Conservation (phyloP, 2,888 invertebrate genomes). For the Tubulanus polymorphus region DNA sequence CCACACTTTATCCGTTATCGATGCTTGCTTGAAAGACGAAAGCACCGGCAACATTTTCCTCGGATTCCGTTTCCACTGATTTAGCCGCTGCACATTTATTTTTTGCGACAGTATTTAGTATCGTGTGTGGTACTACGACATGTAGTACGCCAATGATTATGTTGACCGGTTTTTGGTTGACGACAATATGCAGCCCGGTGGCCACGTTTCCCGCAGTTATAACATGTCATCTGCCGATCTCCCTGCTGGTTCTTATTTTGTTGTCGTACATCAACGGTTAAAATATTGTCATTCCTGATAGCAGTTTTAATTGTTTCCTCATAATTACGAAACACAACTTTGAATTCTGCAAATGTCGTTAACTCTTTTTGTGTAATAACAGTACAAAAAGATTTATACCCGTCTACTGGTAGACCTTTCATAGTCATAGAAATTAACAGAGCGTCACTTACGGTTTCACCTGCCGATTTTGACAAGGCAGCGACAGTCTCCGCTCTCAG, state of each 20-base stretch:
- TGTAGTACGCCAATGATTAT: no score
- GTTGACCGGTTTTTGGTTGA: no score
- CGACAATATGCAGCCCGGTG: no score
- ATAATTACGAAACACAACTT: slow-evolving; percentile 13
- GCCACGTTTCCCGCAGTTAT: no score
- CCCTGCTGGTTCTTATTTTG: no score
- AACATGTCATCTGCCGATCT: no score
- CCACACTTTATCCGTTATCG: no score
- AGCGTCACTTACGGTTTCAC: slow-evolving; percentile 13
- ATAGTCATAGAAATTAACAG: slow-evolving; percentile 13
- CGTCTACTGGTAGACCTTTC: slow-evolving; percentile 12
- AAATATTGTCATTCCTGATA: background rate
- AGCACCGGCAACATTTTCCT: background rate
- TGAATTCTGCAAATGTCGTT: slow-evolving; percentile 11
- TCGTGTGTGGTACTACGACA: no score
- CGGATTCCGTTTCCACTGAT: no score
- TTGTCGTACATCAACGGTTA: no score
- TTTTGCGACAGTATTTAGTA: no score
- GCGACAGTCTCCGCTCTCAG: slow-evolving; percentile 14
- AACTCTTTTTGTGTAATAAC: slow-evolving; percentile 9
- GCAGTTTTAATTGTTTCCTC: background rate
- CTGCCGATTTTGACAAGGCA: background rate
- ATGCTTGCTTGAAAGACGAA: background rate
- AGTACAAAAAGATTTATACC: slow-evolving; percentile 12
- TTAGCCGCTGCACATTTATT: no score